These are phyloP conservation scores for Drosophila aff. DNA, from an alignment of 1,140 invertebrate species.

Conservation along the genomic window DNA sequence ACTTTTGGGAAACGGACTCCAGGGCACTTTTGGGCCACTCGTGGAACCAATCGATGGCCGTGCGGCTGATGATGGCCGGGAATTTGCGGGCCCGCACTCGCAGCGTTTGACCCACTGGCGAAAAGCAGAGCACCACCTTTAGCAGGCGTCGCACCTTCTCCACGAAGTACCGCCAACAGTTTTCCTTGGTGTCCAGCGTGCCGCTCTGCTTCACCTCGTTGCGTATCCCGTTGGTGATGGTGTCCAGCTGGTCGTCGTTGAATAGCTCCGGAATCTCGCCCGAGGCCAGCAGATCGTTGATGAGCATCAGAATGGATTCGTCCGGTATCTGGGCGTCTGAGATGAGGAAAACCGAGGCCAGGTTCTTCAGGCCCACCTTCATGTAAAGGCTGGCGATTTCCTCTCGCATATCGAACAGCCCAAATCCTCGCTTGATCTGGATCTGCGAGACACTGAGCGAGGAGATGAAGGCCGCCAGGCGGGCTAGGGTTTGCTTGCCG, in stretches of 20 bases:
- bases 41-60: constrained; percentile 98
- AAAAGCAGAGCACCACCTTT: constrained; percentile 95
- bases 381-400: constrained; percentile 94
- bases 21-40: constrained; percentile 97
- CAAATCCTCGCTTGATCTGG: constrained; percentile 95
- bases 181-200: constrained; percentile 94
- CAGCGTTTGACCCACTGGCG: constrained; percentile 95
- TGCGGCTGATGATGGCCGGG: constrained; percentile 96
- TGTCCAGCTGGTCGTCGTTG: constrained; percentile 95
- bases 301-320: constrained; percentile 96
- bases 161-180: constrained; percentile 98
- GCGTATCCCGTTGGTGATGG: constrained; percentile 92
- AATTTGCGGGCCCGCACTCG: constrained; percentile 95
- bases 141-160: constrained; percentile 92
- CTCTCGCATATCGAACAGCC: constrained; percentile 92
- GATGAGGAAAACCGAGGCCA: constrained; percentile 96
- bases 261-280: constrained; percentile 97
- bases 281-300: constrained; percentile 97
- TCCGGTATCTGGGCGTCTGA: constrained; percentile 97
- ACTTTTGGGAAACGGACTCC: constrained; percentile 94
- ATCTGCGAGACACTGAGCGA: constrained; percentile 96
- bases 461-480: constrained; percentile 95
- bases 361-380: constrained; percentile 95
- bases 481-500: constrained; percentile 96
- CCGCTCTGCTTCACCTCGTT: constrained; percentile 92